These are phyloP conservation scores for Helicoverpa armigera DNA, from an alignment of 1,140 invertebrate genomes.

Conservation along the genomic window DNA sequence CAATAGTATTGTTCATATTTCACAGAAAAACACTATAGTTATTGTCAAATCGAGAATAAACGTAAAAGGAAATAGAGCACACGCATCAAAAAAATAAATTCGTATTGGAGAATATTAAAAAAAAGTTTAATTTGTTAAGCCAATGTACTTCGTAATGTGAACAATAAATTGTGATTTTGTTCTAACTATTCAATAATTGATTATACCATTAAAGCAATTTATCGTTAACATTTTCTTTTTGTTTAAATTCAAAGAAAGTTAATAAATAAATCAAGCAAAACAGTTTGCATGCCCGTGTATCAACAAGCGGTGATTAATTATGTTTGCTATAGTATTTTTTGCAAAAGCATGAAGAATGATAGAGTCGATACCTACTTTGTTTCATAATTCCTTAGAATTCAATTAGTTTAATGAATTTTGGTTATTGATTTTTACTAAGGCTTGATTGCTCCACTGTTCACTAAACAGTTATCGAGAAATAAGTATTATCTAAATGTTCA, in stretches of 20 bases:
- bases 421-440: not conserved
- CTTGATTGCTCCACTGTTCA: no score
- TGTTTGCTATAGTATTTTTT: not conserved
- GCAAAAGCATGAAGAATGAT: not conserved
- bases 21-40: no score
- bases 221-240: not conserved
- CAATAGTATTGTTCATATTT: no score
- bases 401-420: not conserved
- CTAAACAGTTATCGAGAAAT: no score
- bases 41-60: no score
- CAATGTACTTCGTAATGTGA: no score
- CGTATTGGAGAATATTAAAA: no score
- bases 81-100: no score
- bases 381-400: not conserved
- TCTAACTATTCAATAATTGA: no score
- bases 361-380: not conserved
- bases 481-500: no score
- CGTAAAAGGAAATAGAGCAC: no score
- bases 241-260: not conserved
- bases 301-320: conserved; percentile 2
- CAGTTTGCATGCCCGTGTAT: not conserved
- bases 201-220: not conserved
- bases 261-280: not conserved
- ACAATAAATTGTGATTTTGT: not conserved
- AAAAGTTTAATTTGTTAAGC: no score